These are phyloP conservation scores for Coenonympha glycerion DNA, from an alignment of 2,888 invertebrate species.

Conservation along the genomic window DNA sequence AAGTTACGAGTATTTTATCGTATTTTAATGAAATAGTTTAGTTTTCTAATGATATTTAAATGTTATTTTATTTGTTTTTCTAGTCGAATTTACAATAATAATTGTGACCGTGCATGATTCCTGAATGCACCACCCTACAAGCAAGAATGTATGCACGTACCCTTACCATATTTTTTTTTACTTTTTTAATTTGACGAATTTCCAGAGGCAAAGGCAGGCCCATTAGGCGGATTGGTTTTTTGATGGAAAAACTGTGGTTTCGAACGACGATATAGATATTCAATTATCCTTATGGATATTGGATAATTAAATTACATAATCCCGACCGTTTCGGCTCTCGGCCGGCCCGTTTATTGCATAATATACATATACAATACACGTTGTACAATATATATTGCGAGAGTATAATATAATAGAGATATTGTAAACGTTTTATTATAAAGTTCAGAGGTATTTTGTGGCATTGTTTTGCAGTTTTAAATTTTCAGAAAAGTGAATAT, in stretches of 20 bases:
- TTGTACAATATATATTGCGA: background rate
- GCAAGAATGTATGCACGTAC: constrained; percentile 72
- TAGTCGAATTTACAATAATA: constrained; percentile 42
- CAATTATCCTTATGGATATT: constrained; percentile 30
- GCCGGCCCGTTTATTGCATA: constrained; percentile 20
- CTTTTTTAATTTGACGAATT: constrained; percentile 39
- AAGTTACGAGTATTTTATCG: too few species aligned
- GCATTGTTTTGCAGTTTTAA: too few species aligned
- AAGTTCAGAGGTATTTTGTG: background rate
- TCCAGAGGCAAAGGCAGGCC: constrained; percentile 56
- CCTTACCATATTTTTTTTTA: constrained; percentile 44
- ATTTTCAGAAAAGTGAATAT: too few species aligned
- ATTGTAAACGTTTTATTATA: background rate
- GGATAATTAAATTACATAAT: constrained; percentile 29
- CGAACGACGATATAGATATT: constrained; percentile 23
- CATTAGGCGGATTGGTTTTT: constrained; percentile 65
- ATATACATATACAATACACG: background rate
- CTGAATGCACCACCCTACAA: constrained; percentile 69
- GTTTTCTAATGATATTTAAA: too few species aligned
- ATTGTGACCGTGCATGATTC: constrained; percentile 69
- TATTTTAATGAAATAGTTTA: too few species aligned
- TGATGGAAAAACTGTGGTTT: constrained; percentile 31
- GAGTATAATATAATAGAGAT: background rate
- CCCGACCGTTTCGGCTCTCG: constrained; percentile 23
- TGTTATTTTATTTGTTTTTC: constrained; percentile 18